Evolutionary conservation across 2,888 invertebrate species (phyloP).

Genomic region (Caenorhabditis sulstoni): DNA sequence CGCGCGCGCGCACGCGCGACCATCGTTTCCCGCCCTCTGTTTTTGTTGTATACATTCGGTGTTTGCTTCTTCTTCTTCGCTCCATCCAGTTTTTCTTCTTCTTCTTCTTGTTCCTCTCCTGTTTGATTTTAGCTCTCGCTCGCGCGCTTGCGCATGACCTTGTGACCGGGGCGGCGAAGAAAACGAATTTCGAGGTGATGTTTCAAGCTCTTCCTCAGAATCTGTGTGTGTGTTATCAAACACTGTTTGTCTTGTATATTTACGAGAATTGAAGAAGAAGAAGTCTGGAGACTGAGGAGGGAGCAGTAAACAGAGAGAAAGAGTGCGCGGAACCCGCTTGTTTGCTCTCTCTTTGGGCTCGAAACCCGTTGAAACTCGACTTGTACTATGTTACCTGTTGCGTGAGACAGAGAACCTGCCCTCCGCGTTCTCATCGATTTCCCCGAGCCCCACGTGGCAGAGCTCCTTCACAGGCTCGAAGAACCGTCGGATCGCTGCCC

Average conservation of each 20-base stretch:
- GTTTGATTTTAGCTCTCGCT: too few relatives aligned
- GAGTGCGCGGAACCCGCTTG: slow-evolving; percentile 3
- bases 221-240: slow-evolving; percentile 30
- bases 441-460: background rate
- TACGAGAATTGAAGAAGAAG: slow-evolving; percentile 1
- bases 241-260: slow-evolving; percentile 5
- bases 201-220: too few relatives aligned
- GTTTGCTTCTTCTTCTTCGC: background rate
- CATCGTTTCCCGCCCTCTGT: slow-evolving; percentile 14
- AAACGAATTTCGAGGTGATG: slow-evolving; percentile 12
- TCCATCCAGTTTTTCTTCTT: slow-evolving; percentile 14
- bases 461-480: slow-evolving; percentile 15
- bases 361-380: slow-evolving; percentile 30
- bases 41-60: slow-evolving; percentile 16
- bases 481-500: too few relatives aligned
- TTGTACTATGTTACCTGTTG: slow-evolving; percentile 24
- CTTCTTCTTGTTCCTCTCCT: background rate
- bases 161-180: too few relatives aligned
- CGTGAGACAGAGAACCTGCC: too few relatives aligned
- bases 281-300: slow-evolving; percentile 1
- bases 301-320: slow-evolving; percentile 14
- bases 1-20: too few relatives aligned
- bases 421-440: too few relatives aligned
- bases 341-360: slow-evolving; percentile 21
- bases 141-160: too few relatives aligned